phyloP scores from a whole-genome alignment of 2,888 invertebrate genomes.

The Stenolophus ochropezus region DNA sequence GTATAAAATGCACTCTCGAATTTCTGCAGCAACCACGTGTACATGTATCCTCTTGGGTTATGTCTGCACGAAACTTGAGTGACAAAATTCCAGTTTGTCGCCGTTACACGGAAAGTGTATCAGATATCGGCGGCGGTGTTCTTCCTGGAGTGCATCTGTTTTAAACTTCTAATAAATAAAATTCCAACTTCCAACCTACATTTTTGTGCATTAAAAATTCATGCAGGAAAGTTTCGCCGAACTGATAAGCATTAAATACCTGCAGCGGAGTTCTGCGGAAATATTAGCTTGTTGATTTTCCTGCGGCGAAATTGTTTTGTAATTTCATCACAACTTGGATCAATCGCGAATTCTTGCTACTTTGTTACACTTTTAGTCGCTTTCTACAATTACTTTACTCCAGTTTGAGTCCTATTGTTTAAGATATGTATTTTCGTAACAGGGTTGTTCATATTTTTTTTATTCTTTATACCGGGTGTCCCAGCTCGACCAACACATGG shows the following conservation, averaged over 20 bases:
- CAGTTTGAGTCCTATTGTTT: no score
- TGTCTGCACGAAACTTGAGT: conserved; percentile 28
- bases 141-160: conserved; percentile 37
- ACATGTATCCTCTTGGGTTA: conserved; percentile 1
- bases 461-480: no score
- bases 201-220: conserved; percentile 47
- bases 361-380: no score
- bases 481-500: no score
- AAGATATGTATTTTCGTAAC: no score
- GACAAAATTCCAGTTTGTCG: conserved; percentile 39
- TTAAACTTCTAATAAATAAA: conserved; percentile 48
- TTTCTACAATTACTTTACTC: no score
- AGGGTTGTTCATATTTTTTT: no score
- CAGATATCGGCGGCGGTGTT: conserved; percentile 23
- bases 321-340: not conserved
- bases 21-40: not conserved
- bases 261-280: not conserved
- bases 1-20: conserved; percentile 1
- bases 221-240: conserved; percentile 1
- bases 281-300: conserved; percentile 1
- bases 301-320: not conserved
- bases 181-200: conserved; percentile 13
- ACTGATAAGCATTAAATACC: conserved; percentile 13
- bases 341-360: not conserved
- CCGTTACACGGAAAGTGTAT: conserved; percentile 45